Conservation (phyloP, 2,888 invertebrate genomes). For the Phortica okadai region DNA sequence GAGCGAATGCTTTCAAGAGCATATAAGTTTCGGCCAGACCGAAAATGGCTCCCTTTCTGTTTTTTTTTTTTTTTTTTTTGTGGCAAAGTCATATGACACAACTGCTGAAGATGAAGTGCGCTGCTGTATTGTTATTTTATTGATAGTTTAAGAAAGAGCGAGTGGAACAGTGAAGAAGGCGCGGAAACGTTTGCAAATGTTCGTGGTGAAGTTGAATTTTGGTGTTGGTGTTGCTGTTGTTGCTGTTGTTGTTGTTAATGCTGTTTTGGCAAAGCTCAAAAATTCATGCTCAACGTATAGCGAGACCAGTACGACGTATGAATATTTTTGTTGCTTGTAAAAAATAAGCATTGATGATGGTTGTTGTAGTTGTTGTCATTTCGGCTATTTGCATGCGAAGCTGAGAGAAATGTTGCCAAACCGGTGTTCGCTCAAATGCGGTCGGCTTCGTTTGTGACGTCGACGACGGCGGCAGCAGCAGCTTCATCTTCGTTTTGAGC, state of each 20-base stretch:
- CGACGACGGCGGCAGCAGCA: conserved; percentile 13
- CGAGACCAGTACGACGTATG: conserved; percentile 7
- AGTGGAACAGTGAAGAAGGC: background rate
- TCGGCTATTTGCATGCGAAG: conserved; percentile 6
- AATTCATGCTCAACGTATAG: background rate
- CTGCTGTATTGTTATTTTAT: background rate
- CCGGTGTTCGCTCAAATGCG: conserved; percentile 31
- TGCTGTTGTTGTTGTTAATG: background rate
- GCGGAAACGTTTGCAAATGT: background rate
- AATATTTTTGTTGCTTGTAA: conserved; percentile 5
- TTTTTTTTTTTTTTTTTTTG: background rate
- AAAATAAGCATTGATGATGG: no score
- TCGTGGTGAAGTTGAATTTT: background rate
- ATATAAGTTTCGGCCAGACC: no score
- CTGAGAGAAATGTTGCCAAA: conserved; percentile 47
- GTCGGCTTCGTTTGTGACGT: conserved; percentile 5
- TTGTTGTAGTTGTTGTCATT: background rate
- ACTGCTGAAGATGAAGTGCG: background rate
- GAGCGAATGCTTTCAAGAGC: no score
- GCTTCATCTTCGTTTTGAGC: background rate
- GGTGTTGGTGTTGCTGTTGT: background rate
- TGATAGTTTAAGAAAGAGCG: background rate
- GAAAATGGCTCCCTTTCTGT: no score
- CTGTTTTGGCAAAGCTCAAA: no score
- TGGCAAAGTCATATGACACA: conserved; percentile 25